Evolutionary conservation across 2,888 invertebrate genomes (phyloP).

Genomic region (Oscheius sp.): DNA sequence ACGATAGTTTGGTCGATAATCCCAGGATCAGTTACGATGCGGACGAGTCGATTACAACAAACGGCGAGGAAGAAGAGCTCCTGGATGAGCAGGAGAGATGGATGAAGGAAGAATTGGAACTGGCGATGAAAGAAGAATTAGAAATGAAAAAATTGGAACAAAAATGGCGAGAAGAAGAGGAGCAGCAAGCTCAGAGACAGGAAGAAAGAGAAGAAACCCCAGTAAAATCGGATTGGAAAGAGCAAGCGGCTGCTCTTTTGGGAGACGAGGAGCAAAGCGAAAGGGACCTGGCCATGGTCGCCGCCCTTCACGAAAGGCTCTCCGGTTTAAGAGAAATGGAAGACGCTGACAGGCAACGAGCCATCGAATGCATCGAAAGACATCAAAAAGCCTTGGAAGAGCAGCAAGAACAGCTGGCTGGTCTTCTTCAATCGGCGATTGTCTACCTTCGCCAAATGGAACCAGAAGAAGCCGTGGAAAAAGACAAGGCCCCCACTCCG

Average conservation of each 20-base stretch:
- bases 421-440: slow-evolving; percentile 61
- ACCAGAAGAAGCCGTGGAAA: slow-evolving; percentile 4
- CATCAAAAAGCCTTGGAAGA: slow-evolving; percentile 63
- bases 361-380: slow-evolving; percentile 60
- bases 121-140: slow-evolving; percentile 39
- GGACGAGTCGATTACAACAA: slow-evolving; percentile 46
- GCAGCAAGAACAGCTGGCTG: slow-evolving; percentile 63
- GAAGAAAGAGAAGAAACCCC: neutral
- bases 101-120: slow-evolving; percentile 46
- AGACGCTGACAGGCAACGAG: slow-evolving; percentile 52
- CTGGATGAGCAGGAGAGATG: slow-evolving; percentile 36
- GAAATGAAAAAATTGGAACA: slow-evolving; percentile 34
- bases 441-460: slow-evolving; percentile 53
- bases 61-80: slow-evolving; percentile 45
- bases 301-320: slow-evolving; percentile 48
- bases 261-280: slow-evolving; percentile 50
- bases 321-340: slow-evolving; percentile 54
- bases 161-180: slow-evolving; percentile 10
- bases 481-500: slow-evolving; percentile 17
- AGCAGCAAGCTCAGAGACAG: neutral
- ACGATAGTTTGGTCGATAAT: neutral
- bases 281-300: slow-evolving; percentile 53
- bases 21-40: slow-evolving; percentile 41
- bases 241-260: slow-evolving; percentile 40
- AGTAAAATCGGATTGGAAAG: slow-evolving; percentile 38